These are phyloP conservation scores for Ianthella basta DNA, from an alignment of 37 sponge, comb jelly and placozoan genomes.

Conservation along the genomic window DNA sequence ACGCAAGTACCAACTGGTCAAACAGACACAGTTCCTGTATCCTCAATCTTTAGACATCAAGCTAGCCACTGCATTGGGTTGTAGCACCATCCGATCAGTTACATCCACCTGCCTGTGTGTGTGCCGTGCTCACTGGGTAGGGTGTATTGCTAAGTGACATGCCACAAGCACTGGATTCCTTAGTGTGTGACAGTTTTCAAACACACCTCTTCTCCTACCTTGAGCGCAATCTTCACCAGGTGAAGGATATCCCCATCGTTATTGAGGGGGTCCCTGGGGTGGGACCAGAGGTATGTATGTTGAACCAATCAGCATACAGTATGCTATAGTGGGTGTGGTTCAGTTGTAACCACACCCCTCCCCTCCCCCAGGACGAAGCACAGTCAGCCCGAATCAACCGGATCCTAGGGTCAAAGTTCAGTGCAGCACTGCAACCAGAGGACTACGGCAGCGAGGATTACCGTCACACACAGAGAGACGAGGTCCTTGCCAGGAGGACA, in stretches of 20 bases:
- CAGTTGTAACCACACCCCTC: too few relatives aligned
- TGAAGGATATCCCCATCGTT: conserved; percentile 4
- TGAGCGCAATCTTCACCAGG: background rate
- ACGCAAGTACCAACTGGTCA: background rate
- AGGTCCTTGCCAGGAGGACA: background rate
- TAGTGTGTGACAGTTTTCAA: background rate
- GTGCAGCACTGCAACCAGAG: background rate
- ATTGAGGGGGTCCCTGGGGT: background rate
- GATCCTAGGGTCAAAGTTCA: background rate
- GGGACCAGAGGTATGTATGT: background rate
- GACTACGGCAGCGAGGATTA: background rate
- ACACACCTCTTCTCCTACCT: conserved; percentile 12
- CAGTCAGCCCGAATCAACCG: background rate
- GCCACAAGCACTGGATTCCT: too few relatives aligned
- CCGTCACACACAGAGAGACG: background rate
- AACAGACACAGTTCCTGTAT: conserved; percentile 22
- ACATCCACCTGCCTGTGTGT: too few relatives aligned
- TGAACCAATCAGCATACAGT: too few relatives aligned
- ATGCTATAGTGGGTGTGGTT: too few relatives aligned
- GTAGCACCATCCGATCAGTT: too few relatives aligned
- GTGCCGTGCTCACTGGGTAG: too few relatives aligned
- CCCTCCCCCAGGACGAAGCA: background rate
- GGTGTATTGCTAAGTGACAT: too few relatives aligned
- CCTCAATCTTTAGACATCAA: background rate
- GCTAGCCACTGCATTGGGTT: too few relatives aligned